phyloP scores from a whole-genome alignment of 2,797 vertebrate species.

The Etheostoma nigrum region DNA sequence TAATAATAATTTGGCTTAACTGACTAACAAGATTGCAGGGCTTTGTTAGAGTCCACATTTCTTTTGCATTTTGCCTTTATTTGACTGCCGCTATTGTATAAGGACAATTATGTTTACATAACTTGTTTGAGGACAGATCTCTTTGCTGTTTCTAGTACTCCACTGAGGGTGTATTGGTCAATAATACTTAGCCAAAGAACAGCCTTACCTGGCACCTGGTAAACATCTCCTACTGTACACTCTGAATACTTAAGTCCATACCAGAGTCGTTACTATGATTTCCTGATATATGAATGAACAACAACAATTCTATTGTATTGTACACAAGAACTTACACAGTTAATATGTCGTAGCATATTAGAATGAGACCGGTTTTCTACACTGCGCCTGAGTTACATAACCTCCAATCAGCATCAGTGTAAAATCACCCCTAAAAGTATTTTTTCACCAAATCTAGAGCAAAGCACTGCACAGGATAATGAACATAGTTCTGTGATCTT shows the following conservation, averaged over 20 bases:
- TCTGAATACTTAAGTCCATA: neutral
- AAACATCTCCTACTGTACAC: conserved; percentile 5
- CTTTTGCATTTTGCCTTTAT: neutral
- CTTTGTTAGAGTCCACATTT: neutral
- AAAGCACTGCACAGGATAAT: neutral
- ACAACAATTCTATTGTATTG: neutral
- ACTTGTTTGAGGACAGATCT: neutral
- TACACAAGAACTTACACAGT: too few species aligned
- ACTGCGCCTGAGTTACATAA: neutral
- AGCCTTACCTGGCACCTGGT: neutral
- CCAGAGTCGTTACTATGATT: neutral
- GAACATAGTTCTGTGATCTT: neutral
- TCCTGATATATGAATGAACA: neutral
- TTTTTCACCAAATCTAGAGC: neutral
- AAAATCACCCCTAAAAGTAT: conserved; percentile 19
- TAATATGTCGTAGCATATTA: neutral
- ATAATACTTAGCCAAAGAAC: neutral
- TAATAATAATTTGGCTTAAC: neutral
- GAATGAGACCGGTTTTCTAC: neutral
- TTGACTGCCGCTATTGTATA: neutral
- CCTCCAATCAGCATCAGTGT: neutral
- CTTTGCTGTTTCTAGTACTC: neutral
- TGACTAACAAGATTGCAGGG: neutral
- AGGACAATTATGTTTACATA: neutral
- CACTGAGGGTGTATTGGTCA: neutral